These are phyloP conservation scores for Acronicta leporina DNA, from an alignment of 2,888 invertebrate species.

Conservation along the genomic window DNA sequence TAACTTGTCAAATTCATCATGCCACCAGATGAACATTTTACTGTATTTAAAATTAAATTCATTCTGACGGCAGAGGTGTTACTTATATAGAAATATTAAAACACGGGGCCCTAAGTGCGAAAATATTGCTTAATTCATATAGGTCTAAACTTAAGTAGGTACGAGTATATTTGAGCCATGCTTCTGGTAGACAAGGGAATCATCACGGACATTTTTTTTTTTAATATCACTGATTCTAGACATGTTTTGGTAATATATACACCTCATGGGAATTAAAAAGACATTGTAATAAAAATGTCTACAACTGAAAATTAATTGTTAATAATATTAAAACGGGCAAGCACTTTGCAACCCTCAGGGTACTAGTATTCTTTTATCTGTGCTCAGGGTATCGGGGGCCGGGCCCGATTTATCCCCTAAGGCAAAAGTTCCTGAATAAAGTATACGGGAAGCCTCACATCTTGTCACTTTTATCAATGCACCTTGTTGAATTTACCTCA, in stretches of 20 bases:
- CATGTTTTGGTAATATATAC: too few relatives aligned
- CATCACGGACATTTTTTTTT: too few relatives aligned
- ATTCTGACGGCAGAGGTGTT: constrained; percentile 27
- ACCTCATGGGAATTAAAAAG: too few relatives aligned
- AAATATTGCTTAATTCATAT: background rate
- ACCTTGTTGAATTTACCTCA: constrained; percentile 16
- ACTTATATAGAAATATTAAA: constrained; percentile 35
- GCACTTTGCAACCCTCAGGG: constrained; percentile 11
- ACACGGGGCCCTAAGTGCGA: constrained; percentile 3
- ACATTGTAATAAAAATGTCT: background rate
- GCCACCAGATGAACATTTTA: constrained; percentile 48
- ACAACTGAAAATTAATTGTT: background rate
- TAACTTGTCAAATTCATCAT: constrained; percentile 66
- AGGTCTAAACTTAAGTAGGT: too few relatives aligned
- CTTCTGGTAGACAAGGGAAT: too few relatives aligned
- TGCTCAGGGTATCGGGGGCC: constrained; percentile 14
- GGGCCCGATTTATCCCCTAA: constrained; percentile 16
- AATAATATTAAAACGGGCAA: constrained; percentile 6
- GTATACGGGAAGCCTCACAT: constrained; percentile 28
- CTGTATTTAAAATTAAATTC: constrained; percentile 50
- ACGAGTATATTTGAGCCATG: too few relatives aligned
- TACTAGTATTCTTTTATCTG: too few relatives aligned
- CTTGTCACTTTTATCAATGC: constrained; percentile 16
- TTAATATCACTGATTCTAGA: too few relatives aligned
- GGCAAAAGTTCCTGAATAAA: constrained; percentile 21